Base-by-base conservation (phyloP, 2,888 invertebrate species). In the Bhutanitis thaidina region DNA sequence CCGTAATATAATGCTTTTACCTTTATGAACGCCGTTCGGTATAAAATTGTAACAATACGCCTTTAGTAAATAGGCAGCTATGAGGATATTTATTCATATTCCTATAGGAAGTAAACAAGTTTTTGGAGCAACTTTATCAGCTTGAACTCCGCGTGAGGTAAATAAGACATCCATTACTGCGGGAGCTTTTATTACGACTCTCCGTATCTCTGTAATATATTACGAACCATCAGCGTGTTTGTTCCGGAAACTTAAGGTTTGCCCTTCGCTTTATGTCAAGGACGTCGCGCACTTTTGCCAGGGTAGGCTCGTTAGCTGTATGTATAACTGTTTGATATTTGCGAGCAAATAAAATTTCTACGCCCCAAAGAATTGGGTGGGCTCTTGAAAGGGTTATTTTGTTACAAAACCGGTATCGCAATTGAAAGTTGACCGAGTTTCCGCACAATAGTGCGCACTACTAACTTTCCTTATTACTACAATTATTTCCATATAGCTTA, bases 161-260 rank as follows among this genome's bases (percentile, higher is more conserved):
- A 56, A 53, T 37, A 55, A 50, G 29, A 27, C 36, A 41, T 40
- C 16, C 20, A 35, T 52, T 46, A 15, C 40, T 16, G 20, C 34
- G 40, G 14, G 35, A 20, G 37, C 10, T 48, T 53, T 56, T 51
- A 53, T 54, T 52, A 43, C 47, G 34, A 40, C 25, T 43, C 34
- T 10, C 14, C 36, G 32, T 37, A 53, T 38, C 14, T 49, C 13
- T 43, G 37, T 45, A 56, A 47, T 34, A 44, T 35, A 35, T 55
- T 47, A 57, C 38, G 43, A 36, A 40, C 48, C 52, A 57, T 59
- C 56, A 52, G 52, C 29, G 47, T 53, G 48, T 54, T 54, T 60
- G 53, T 51, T 44, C 52, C 59, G 55, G 57, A 61, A 57, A 61
- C 57, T 58, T 49, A 38, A 52, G 43, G 53, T 54, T 58, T 49